phyloP scores from a whole-genome alignment of 2,113 vertebrate genomes.

The Alligator sinensis region DNA sequence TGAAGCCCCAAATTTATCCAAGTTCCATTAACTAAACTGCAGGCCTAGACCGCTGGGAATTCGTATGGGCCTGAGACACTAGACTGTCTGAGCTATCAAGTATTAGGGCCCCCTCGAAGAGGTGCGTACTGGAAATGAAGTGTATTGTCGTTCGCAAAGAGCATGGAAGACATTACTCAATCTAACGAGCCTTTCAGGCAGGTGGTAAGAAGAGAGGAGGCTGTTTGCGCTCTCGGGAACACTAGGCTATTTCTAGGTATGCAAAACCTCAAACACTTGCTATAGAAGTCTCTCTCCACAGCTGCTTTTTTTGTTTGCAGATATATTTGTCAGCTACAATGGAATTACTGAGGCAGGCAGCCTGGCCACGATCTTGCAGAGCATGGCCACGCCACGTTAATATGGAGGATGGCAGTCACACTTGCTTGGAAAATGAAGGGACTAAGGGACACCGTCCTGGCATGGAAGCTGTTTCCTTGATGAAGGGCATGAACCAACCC shows the following conservation, averaged over 20 bases:
- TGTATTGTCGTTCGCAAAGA: background rate
- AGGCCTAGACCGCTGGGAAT: background rate
- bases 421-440: accelerated
- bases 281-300: accelerated
- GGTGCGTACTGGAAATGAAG: background rate
- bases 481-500: background rate
- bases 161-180: background rate
- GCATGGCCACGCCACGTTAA: accelerated
- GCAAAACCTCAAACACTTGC: background rate
- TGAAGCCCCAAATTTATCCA: background rate
- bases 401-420: accelerated
- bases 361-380: background rate
- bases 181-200: background rate
- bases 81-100: background rate
- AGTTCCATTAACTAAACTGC: background rate
- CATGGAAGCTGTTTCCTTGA: background rate
- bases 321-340: background rate
- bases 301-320: background rate
- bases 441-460: no score
- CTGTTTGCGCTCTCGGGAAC: no score
- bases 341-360: background rate
- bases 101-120: background rate
- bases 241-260: no score
- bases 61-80: background rate
- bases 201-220: background rate